Evolutionary conservation across 2,888 invertebrate genomes (phyloP), one percentile per base, ranked within the genome.

Genomic region (Rhagophthalmus giganteus): DNA sequence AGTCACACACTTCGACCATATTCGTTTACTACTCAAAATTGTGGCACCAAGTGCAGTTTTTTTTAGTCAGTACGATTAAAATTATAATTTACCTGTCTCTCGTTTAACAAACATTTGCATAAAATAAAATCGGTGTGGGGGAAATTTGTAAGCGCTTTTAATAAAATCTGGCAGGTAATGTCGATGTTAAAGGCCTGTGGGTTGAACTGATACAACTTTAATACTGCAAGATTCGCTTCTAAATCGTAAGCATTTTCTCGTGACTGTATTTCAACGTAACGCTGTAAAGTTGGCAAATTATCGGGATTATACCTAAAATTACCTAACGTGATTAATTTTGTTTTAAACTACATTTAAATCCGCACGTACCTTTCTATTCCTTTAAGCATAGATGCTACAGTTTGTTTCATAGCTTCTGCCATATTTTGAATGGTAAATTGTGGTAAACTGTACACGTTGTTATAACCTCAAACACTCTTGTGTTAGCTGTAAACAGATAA

Each of bases 61-160:
- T n/a, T n/a, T n/a, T n/a, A n/a, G n/a, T n/a, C n/a, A n/a, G 24
- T 24, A 7, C 5, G 6, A 24, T 7, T 24, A 24, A 24, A 24
- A 6, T 7, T 12, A 35, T 6, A 26, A 10, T 13, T 9, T 68
- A 84, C 84, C 69, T 82, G 82, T 64, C 81, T 81, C 49, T 92
- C 90, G 58, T 91, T 87, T 50, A 99, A 80, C 45, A 99, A 82
- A 74, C 96, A 98, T 76, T 99, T 99, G 78, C 98, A 99, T 58
- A 99, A 79, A 33, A 95, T 94, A 71, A 98, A 97, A 76, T 99
- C 99, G 5, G 97, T 93, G 69, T 97, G 94, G 0, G 99, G 99
- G 62, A 98, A 84, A 75, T 96, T 97, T 6, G 98, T 97, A 28
- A 99, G 78, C 1, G 97, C 94, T 74, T 99, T 99, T 61, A 99